Base-by-base conservation (phyloP, 92 coral and sea anemone genomes). In the Metridium senile region DNA sequence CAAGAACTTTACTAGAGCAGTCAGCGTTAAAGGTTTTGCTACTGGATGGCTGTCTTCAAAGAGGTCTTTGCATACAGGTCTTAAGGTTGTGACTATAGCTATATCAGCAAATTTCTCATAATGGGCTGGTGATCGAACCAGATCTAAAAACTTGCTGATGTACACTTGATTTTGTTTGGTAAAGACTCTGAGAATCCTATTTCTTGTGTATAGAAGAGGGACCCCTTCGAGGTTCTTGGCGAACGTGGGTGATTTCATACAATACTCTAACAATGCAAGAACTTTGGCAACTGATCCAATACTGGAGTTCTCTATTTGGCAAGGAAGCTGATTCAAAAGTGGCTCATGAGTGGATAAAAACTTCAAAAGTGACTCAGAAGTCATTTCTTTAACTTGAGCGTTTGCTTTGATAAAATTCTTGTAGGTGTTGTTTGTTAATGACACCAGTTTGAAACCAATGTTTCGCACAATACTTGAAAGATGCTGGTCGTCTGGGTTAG, bases 361-460 rank as follows among this genome's bases (percentile, higher is more conserved):
- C 18, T 64, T 35, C 31, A 89, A 29, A 32, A 86, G 85, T 13
- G 33, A n/a, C 0, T 74, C 78, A 0, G 93, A 88, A 9, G 66
- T 62, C 2, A 88, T 31, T 54, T 87, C 67, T 45, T 29, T 78
- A 7, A 84, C 90, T 1, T 1, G 32, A 17, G 85, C 47, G 43
- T 71, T 72, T 26, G 88, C 85, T 19, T 33, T 54, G 45, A 43
- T 81, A 47, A 91, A 88, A 47, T 85, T 85, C 25, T 80, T n/a
- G 71, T 81, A 86, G 26, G 89, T 78, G 6, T 1, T 13, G 28
- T 39, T 26, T 46, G 90, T 80, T 22, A 89, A 70, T 52, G 83
- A 81, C 46, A 93, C 75, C 62, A 93, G 93, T 1, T 79, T 83
- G 57, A 90, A 82, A 35, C 85, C 97, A 22, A 93, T 58, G 20